Conservation (phyloP, 2,888 invertebrate species). For the Rhamphomyia laevipes region DNA sequence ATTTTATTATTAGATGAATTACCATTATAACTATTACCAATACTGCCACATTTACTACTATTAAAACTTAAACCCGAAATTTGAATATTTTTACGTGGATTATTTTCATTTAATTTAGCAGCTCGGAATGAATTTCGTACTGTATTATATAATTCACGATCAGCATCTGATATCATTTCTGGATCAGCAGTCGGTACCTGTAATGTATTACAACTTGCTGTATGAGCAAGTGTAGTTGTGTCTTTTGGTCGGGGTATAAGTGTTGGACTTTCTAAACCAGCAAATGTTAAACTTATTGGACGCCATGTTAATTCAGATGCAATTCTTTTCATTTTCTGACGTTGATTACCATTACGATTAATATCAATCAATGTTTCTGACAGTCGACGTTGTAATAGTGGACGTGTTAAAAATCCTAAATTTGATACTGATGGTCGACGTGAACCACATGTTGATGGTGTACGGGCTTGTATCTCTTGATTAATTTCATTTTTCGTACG, state of each 20-base stretch:
- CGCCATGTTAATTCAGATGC: constrained; percentile 42
- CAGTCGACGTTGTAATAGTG: constrained; percentile 42
- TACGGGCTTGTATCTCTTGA: constrained; percentile 68
- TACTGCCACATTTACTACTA: neutral
- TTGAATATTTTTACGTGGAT: constrained; percentile 11
- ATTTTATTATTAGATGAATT: neutral
- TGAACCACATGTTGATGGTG: constrained; percentile 66
- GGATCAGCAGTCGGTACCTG: constrained; percentile 42
- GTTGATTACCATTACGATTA: constrained; percentile 25
- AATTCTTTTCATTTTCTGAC: constrained; percentile 35
- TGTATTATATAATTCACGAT: constrained; percentile 24
- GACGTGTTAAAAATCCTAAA: constrained; percentile 41
- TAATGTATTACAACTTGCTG: constrained; percentile 57
- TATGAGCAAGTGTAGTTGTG: constrained; percentile 43
- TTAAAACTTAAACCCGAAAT: no score
- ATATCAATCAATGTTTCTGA: constrained; percentile 45
- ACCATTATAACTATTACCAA: neutral
- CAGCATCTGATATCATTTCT: constrained; percentile 30
- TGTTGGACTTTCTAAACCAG: constrained; percentile 23
- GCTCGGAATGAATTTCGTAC: constrained; percentile 19
- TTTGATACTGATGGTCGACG: constrained; percentile 58
- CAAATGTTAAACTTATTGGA: constrained; percentile 30
- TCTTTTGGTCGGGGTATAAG: constrained; percentile 10
- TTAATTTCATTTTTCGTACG: constrained; percentile 67
- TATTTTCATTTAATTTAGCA: constrained; percentile 7